These are phyloP conservation scores for Chouioia cunea DNA, from an alignment of 2,888 invertebrate species.

Conservation along the genomic window DNA sequence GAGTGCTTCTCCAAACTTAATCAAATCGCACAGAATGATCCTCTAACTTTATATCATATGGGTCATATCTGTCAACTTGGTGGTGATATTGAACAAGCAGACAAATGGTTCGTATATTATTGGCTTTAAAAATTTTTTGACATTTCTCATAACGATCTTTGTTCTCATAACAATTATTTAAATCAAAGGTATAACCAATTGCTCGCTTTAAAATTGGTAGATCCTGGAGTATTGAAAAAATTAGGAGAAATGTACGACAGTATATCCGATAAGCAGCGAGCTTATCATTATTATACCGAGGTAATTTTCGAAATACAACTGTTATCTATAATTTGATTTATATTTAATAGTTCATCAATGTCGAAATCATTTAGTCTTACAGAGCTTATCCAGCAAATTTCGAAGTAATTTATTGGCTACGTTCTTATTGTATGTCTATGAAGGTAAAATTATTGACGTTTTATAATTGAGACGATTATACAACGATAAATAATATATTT, in stretches of 20 bases:
- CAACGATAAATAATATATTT: conserved; percentile 1
- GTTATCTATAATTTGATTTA: background rate
- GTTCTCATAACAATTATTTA: background rate
- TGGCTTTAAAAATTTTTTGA: background rate
- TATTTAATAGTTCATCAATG: conserved; percentile 47
- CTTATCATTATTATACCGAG: conserved; percentile 86
- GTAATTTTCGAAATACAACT: conserved; percentile 67
- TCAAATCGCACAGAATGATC: conserved; percentile 77
- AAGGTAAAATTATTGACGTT: conserved; percentile 68
- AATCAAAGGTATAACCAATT: conserved; percentile 78
- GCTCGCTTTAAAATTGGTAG: conserved; percentile 86
- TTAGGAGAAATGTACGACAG: conserved; percentile 91
- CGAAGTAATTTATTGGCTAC: conserved; percentile 88
- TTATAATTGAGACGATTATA: conserved; percentile 7
- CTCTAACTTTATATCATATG: conserved; percentile 83
- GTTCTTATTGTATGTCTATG: conserved; percentile 89
- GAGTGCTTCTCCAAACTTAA: conserved; percentile 85
- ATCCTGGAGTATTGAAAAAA: conserved; percentile 89
- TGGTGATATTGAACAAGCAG: conserved; percentile 74
- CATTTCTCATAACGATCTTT: no score
- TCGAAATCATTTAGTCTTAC: conserved; percentile 58
- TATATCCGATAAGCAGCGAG: conserved; percentile 91
- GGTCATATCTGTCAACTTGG: conserved; percentile 82
- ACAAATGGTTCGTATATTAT: conserved; percentile 71
- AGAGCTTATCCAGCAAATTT: conserved; percentile 66